Base-by-base conservation (phyloP, 2,888 invertebrate species). In the Sarcophaga subvicina region DNA sequence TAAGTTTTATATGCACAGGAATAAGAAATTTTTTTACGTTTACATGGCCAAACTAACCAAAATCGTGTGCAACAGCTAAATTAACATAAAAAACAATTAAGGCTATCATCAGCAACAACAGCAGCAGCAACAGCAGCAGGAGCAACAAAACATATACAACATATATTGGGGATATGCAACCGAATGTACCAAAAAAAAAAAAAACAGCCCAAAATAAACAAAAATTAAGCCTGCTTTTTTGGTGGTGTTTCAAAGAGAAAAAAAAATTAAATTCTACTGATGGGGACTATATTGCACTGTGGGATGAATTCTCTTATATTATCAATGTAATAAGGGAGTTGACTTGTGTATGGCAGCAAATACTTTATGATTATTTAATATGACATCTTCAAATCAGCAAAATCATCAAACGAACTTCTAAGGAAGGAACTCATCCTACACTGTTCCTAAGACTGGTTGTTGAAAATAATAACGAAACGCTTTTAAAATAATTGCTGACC, bases 41-140 rank as follows among this genome's bases (percentile, higher is more conserved):
- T 63, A 76, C 79, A 85, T 85, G 66, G 49, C 84, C 84, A 71
- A 85, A 76, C 84, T 80, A 84, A 79, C 71, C 87, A 82, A 84
- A 84, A 87, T 88, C 88, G 87, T 89, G 88, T 89, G 89, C 88
- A 89, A 88, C 88, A 89, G 88, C 88, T 89, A 89, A 89, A 90
- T 90, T 90, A 89, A 89, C 89, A 89, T 90, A 90, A 89, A 89
- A 88, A 89, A 89, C 89, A 89, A 90, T 90, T 89, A 89, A 89
- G 89, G 89, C 89, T 90, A 90, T 89, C 90, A 86, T 80, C 85
- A 86, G 66, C 76, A 80, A 70, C 73, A 78, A 64, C 67, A 77
- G 59, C 60, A 70, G 47, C 54, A 14, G 14, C 49, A 49, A 2
- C 14, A 49, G 3, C 10, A 11, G 11, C 14, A 14, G 14, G 0